Conservation (phyloP, 2,888 invertebrate species). For the Drosophila lacicola region DNA sequence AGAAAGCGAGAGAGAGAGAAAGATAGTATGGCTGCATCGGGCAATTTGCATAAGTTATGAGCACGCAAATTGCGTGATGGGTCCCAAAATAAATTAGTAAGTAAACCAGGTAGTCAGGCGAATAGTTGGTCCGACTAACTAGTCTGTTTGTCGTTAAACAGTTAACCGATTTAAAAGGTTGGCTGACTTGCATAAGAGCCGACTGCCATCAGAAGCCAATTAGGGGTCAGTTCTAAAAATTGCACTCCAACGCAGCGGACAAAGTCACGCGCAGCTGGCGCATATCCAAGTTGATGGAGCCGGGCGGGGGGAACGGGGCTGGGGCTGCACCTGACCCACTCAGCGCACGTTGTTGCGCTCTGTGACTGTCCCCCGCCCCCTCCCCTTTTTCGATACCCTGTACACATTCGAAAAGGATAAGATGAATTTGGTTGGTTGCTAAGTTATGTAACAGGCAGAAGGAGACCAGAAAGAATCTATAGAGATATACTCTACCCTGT, state of each 20-base stretch:
- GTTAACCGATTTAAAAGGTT: constrained; percentile 23
- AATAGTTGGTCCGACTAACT: not conserved
- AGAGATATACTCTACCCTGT: too few species aligned
- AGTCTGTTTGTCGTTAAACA: constrained; percentile 1
- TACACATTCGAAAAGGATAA: not conserved
- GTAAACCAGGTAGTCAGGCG: constrained; percentile 22
- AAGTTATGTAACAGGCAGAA: too few species aligned
- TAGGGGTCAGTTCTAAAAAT: constrained; percentile 75
- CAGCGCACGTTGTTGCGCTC: constrained; percentile 51
- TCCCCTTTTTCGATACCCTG: constrained; percentile 9
- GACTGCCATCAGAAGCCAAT: constrained; percentile 63
- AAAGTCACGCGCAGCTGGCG: constrained; percentile 74
- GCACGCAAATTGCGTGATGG: constrained; percentile 52
- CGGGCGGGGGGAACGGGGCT: not conserved
- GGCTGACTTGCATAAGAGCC: constrained; percentile 43
- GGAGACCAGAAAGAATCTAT: too few species aligned
- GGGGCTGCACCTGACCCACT: constrained; percentile 82
- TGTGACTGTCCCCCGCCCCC: constrained; percentile 12
- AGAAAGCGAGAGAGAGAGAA: not conserved
- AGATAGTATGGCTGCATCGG: constrained; percentile 4
- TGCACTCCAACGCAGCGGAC: constrained; percentile 46
- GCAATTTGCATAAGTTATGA: constrained; percentile 55
- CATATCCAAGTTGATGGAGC: constrained; percentile 32
- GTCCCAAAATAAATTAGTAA: constrained; percentile 18
- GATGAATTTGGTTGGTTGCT: not conserved